Conservation (phyloP, 2,888 invertebrate genomes). For the Platerodrilus igneus region DNA sequence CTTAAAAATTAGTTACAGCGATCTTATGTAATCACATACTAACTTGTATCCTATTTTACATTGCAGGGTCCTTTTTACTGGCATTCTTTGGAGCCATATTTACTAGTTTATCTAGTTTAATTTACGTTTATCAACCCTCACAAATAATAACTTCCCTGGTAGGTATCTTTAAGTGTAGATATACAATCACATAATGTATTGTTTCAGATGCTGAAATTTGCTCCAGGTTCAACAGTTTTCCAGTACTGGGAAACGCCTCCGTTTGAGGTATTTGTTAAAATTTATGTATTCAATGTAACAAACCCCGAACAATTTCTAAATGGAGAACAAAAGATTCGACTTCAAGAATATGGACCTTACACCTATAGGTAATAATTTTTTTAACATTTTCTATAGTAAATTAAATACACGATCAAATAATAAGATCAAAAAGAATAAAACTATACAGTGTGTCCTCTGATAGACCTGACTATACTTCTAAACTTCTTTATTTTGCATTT, state of each 20-base stretch:
- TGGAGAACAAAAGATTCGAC: constrained; percentile 61
- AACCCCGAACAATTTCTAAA: constrained; percentile 64
- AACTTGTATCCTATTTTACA: no score
- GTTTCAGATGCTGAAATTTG: constrained; percentile 35
- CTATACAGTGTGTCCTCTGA: no score
- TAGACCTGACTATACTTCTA: no score
- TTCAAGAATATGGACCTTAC: constrained; percentile 75
- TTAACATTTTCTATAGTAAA: no score
- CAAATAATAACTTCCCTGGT: no score
- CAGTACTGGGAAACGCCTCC: constrained; percentile 63
- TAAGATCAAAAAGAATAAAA: no score
- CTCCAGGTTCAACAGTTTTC: constrained; percentile 54
- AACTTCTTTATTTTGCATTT: constrained; percentile 4
- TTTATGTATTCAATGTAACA: constrained; percentile 77
- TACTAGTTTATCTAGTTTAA: constrained; percentile 39
- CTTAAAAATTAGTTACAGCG: no score
- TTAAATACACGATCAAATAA: no score
- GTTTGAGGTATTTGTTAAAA: constrained; percentile 59
- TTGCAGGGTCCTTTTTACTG: no score
- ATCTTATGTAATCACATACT: no score
- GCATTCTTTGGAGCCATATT: constrained; percentile 41
- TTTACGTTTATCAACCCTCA: constrained; percentile 40
- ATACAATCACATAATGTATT: constrained; percentile 9
- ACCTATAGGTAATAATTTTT: constrained; percentile 81
- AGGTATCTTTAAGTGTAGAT: constrained; percentile 1